Percentiles rank a stretch among this genome's conserved stretches.
Conservation (phyloP, 2,113 vertebrate species). For the Craseonycteris thonglongyai region DNA sequence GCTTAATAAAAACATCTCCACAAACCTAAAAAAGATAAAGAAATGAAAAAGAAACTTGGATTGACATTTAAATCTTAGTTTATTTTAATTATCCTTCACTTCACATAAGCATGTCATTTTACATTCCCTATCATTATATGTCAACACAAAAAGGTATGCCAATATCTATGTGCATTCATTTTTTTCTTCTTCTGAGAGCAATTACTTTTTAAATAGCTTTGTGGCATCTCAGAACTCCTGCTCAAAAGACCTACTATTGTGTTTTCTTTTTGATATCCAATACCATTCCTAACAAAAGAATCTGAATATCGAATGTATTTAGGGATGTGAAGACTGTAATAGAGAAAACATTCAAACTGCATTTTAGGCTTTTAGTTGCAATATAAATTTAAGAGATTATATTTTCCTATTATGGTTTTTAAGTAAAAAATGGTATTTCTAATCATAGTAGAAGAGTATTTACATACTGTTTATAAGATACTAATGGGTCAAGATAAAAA, state of each 20-base stretch:
- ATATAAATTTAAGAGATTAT: not conserved
- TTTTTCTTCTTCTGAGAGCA: not conserved
- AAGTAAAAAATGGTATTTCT: not conserved
- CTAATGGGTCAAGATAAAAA: not conserved
- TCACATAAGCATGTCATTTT: not conserved
- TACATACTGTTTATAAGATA: not conserved
- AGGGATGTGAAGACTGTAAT: not conserved
- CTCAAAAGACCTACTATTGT: not conserved
- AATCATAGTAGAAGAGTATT: not conserved
- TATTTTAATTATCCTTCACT: conserved; percentile 7
- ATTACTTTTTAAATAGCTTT: not conserved
- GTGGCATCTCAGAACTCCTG: not conserved
- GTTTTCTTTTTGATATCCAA: not conserved
- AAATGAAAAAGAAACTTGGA: conserved; percentile 35
- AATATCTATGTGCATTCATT: not conserved
- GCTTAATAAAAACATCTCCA: not conserved
- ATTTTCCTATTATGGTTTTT: not conserved
- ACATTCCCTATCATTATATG: not conserved
- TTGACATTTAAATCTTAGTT: conserved; percentile 45
- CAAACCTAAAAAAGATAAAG: conserved; percentile 14
- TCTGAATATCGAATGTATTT: not conserved
- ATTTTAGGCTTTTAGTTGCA: not conserved
- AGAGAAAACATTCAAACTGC: not conserved
- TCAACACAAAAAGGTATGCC: not conserved
- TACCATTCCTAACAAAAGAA: not conserved